Evolutionary conservation across 2,113 vertebrate species (phyloP).

Genomic region (Thomomys bottae): DNA sequence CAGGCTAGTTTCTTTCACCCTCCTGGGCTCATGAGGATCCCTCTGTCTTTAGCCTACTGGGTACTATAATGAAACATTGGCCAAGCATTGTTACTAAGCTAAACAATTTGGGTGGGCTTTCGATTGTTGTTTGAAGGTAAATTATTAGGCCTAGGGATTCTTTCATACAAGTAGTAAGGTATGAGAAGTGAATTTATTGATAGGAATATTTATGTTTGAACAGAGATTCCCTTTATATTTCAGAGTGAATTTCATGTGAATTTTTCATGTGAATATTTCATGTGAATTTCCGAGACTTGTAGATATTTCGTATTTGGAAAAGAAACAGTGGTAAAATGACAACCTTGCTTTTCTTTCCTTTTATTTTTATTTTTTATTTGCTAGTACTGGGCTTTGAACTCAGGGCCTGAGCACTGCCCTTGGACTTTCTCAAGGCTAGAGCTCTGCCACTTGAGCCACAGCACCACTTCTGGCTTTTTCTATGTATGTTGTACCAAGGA

Average conservation of each 20-base stretch:
- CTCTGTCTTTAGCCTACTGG: neutral
- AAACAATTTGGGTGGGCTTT: neutral
- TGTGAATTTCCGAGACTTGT: neutral
- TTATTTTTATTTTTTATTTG: no score
- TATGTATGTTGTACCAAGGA: no score
- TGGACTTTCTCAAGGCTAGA: no score
- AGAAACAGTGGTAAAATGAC: neutral
- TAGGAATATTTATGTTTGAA: neutral
- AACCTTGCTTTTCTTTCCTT: neutral
- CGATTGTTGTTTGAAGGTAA: neutral
- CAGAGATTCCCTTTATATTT: neutral
- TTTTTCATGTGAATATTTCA: no score
- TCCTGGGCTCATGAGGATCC: neutral
- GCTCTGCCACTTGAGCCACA: no score
- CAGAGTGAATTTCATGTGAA: no score
- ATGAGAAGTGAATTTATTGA: neutral
- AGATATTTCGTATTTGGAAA: conserved; percentile 32
- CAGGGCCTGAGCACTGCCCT: no score
- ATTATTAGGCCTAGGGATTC: neutral
- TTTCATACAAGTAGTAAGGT: neutral
- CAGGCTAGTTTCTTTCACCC: neutral
- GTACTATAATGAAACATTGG: neutral
- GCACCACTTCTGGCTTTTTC: no score
- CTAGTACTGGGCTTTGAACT: no score
- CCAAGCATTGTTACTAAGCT: neutral